Evolutionary conservation across 1,140 invertebrate genomes (phyloP).

Genomic region (Drosophila seguyi): DNA sequence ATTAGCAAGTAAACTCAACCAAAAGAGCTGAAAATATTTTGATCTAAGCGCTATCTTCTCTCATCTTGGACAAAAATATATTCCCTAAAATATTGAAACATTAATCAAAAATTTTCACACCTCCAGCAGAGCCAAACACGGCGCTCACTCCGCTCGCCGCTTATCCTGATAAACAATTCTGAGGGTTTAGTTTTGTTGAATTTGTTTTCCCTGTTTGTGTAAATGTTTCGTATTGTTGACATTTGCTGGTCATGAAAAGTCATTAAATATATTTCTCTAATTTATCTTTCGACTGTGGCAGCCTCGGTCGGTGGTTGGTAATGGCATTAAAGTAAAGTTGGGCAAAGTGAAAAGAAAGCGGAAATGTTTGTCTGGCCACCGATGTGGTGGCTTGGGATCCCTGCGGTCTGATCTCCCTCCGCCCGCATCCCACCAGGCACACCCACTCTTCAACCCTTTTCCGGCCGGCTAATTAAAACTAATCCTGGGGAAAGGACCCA

Average conservation of each 20-base stretch:
- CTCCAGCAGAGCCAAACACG: constrained; percentile 41
- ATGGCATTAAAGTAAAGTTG: constrained; percentile 69
- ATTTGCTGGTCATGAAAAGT: constrained; percentile 83
- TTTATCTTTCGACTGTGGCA: constrained; percentile 76
- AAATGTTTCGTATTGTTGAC: constrained; percentile 80
- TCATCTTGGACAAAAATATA: constrained; percentile 12
- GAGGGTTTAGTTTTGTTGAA: constrained; percentile 60
- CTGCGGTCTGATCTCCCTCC: constrained; percentile 28
- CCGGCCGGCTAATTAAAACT: constrained; percentile 73
- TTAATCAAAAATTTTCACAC: constrained; percentile 82
- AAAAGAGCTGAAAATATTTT: not conserved
- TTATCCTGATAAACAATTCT: constrained; percentile 54
- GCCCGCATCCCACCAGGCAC: not conserved
- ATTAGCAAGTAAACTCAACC: not conserved
- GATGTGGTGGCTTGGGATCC: constrained; percentile 20
- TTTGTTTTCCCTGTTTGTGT: constrained; percentile 48
- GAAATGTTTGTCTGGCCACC: constrained; percentile 53
- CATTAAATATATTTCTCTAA: constrained; percentile 84
- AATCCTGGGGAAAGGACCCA: constrained; percentile 56
- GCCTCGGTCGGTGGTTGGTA: constrained; percentile 59
- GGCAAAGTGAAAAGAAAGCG: constrained; percentile 49
- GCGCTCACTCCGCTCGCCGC: constrained; percentile 14
- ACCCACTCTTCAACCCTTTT: constrained; percentile 55
- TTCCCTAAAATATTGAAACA: constrained; percentile 47
- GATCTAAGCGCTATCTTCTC: constrained; percentile 1